Evolutionary conservation across 2,888 invertebrate genomes (phyloP).

Genomic region (Sinopyrophorus schimmeli): DNA sequence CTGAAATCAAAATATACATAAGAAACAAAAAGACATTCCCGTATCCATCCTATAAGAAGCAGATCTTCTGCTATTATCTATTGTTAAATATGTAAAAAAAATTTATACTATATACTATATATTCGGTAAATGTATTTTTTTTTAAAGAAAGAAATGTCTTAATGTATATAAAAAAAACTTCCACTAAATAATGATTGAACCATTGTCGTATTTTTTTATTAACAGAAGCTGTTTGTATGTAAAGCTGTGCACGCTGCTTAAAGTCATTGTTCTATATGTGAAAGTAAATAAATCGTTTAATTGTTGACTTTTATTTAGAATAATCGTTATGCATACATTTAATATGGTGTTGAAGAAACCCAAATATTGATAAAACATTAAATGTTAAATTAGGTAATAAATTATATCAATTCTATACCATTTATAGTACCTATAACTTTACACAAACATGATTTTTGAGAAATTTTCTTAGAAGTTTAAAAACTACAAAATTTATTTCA

Average conservation of each 20-base stretch:
- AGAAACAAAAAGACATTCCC: conserved; percentile 4
- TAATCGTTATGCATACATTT: too few relatives aligned
- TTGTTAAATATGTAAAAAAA: conserved; percentile 28
- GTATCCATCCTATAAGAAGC: conserved; percentile 17
- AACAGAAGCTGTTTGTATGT: conserved; percentile 36
- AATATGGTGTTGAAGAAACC: too few relatives aligned
- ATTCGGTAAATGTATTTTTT: conserved; percentile 22
- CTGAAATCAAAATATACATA: too few relatives aligned
- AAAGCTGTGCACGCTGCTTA: conserved; percentile 41
- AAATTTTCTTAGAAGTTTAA: too few relatives aligned
- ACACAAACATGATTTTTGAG: too few relatives aligned
- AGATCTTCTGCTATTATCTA: conserved; percentile 9
- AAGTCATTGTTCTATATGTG: conserved; percentile 36
- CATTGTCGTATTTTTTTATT: conserved; percentile 37
- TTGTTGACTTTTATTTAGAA: too few relatives aligned
- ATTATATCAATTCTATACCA: too few relatives aligned
- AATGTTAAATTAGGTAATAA: too few relatives aligned
- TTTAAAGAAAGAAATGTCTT: conserved; percentile 24
- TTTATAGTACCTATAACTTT: too few relatives aligned
- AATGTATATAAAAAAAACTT: conserved; percentile 32
- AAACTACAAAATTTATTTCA: too few relatives aligned
- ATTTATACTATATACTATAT: conserved; percentile 17
- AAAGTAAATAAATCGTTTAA: conserved; percentile 35
- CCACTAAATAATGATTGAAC: conserved; percentile 28
- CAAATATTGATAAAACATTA: too few relatives aligned